phyloP scores from a whole-genome alignment of 2,888 invertebrate species.

The Podotricha telesiphe region DNA sequence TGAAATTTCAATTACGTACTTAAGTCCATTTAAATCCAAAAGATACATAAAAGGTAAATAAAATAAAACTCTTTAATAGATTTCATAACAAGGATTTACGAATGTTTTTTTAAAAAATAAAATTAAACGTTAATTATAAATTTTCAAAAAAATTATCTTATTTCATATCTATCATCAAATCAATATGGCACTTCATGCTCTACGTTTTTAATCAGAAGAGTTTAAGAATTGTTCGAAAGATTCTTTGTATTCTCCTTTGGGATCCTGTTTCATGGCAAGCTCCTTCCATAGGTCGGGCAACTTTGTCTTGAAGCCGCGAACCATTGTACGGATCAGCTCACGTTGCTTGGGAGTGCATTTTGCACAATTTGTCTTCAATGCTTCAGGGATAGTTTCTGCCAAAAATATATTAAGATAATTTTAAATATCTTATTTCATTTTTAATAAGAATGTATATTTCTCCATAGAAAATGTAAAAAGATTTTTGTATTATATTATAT shows the following conservation, averaged over 20 bases:
- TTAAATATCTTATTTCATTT: not conserved
- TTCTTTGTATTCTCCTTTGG: slow-evolving; percentile 83
- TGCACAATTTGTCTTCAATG: slow-evolving; percentile 76
- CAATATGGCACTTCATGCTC: slow-evolving; percentile 13
- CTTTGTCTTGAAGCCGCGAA: slow-evolving; percentile 85
- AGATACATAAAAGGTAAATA: too few species aligned
- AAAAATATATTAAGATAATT: not conserved
- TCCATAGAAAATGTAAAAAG: too few species aligned
- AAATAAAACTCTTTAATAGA: not conserved
- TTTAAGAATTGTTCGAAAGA: slow-evolving; percentile 80
- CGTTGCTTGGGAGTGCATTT: slow-evolving; percentile 87
- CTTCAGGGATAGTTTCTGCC: slow-evolving; percentile 68
- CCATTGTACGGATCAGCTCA: slow-evolving; percentile 81
- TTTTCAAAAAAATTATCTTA: not conserved
- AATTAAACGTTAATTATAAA: not conserved
- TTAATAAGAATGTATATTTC: too few species aligned
- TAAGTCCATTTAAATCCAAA: too few species aligned
- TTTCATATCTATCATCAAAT: slow-evolving; percentile 1
- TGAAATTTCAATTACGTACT: too few species aligned
- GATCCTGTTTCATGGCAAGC: slow-evolving; percentile 87
- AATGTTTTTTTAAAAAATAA: not conserved
- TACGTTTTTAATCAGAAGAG: slow-evolving; percentile 52
- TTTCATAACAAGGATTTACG: not conserved
- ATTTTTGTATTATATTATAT: too few species aligned
- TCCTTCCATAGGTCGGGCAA: slow-evolving; percentile 86